phyloP scores from a whole-genome alignment of 2,888 invertebrate genomes.

The Epinotia nisella region DNA sequence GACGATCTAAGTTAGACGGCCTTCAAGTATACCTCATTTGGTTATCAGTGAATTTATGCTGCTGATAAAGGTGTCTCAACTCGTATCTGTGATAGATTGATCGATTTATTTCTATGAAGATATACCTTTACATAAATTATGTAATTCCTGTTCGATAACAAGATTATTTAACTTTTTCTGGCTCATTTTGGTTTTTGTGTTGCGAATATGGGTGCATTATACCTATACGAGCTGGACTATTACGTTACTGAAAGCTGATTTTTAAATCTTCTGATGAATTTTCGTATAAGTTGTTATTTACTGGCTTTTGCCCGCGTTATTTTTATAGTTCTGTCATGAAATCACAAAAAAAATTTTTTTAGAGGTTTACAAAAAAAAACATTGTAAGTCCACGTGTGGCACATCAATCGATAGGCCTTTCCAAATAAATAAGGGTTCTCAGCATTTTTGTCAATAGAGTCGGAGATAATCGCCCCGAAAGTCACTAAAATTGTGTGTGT shows the following conservation, averaged over 20 bases:
- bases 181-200: neutral
- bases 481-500: no score
- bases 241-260: neutral
- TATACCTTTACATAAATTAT: conserved; percentile 15
- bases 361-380: no score
- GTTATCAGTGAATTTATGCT: conserved; percentile 11
- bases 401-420: no score
- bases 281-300: no score
- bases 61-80: conserved; percentile 12
- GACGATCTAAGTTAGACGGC: neutral
- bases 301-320: no score
- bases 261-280: no score
- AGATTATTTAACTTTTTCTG: neutral
- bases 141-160: neutral
- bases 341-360: no score
- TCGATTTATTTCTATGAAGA: conserved; percentile 28
- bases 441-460: no score
- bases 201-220: neutral
- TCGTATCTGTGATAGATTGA: conserved; percentile 32
- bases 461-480: no score
- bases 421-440: no score
- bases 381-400: no score
- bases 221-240: neutral
- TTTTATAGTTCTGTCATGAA: no score
- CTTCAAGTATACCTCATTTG: conserved; percentile 22